Evolutionary conservation across 2,888 invertebrate species (phyloP).

Genomic region (Microplitis deprimator): DNA sequence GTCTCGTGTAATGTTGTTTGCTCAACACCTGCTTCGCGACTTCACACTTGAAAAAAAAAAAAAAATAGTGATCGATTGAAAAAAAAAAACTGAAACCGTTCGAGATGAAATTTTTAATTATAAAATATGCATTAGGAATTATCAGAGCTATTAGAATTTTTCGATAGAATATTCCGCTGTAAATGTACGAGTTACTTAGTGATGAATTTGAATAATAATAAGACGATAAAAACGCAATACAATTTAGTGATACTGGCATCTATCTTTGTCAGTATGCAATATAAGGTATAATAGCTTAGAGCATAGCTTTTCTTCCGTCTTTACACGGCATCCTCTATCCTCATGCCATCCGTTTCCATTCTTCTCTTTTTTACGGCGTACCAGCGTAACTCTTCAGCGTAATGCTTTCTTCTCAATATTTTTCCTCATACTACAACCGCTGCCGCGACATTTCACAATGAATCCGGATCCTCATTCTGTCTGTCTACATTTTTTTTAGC

Average conservation of each 20-base stretch:
- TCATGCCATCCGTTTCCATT: not conserved
- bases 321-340: not conserved
- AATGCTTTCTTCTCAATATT: not conserved
- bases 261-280: not conserved
- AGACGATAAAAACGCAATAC: not conserved
- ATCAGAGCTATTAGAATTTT: too few species aligned
- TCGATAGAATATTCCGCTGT: not conserved
- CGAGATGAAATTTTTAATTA: too few species aligned
- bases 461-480: not conserved
- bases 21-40: slow-evolving; percentile 49
- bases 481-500: not conserved
- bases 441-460: not conserved
- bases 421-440: not conserved
- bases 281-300: not conserved
- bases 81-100: not conserved
- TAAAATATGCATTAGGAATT: too few species aligned
- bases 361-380: not conserved
- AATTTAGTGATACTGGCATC: not conserved
- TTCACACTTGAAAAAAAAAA: not conserved
- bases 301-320: not conserved
- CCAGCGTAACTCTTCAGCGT: not conserved
- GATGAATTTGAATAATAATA: not conserved
- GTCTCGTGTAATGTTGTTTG: slow-evolving; percentile 50
- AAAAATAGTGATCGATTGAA: slow-evolving; percentile 1
- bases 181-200: not conserved